Evolutionary conservation across 2,113 vertebrate genomes (phyloP).

Genomic region (Alethe castanea): DNA sequence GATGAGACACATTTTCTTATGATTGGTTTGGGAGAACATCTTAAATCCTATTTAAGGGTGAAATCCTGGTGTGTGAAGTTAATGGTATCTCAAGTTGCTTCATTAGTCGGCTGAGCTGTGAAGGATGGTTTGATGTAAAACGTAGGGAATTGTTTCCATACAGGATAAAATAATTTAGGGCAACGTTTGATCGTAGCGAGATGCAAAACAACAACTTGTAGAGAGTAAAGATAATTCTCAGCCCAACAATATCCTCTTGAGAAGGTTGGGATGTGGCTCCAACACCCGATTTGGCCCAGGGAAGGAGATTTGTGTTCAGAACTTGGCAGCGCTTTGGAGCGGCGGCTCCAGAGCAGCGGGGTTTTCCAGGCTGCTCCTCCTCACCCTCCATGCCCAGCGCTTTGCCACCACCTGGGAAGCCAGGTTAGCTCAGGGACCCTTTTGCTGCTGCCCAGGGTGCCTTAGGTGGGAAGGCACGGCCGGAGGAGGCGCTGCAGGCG

Average conservation of each 20-base stretch:
- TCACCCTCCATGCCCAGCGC: not conserved
- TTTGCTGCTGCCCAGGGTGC: constrained; percentile 22
- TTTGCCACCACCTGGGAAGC: not conserved
- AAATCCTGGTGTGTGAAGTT: not conserved
- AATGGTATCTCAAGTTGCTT: not conserved
- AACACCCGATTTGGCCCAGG: not conserved
- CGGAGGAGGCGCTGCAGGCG: not conserved
- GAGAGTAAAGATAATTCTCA: not conserved
- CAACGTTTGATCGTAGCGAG: not conserved
- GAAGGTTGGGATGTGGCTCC: not conserved
- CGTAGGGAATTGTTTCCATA: not conserved
- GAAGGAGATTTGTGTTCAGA: not conserved
- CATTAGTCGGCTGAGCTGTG: not conserved
- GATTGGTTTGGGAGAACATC: not conserved
- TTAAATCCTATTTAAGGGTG: not conserved
- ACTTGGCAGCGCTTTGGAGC: not conserved
- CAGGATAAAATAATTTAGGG: not conserved
- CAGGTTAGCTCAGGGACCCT: constrained; percentile 65
- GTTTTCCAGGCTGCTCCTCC: not conserved
- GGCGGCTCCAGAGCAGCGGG: too few relatives aligned
- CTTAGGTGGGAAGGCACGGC: constrained; percentile 16
- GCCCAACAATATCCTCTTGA: not conserved
- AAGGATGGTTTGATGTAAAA: not conserved
- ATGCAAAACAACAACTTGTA: not conserved
- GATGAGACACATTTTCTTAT: not conserved